Evolutionary conservation across 1,140 invertebrate species (phyloP), one percentile per base, ranked within the genome.

Genomic region (Zelostemma sp.): DNA sequence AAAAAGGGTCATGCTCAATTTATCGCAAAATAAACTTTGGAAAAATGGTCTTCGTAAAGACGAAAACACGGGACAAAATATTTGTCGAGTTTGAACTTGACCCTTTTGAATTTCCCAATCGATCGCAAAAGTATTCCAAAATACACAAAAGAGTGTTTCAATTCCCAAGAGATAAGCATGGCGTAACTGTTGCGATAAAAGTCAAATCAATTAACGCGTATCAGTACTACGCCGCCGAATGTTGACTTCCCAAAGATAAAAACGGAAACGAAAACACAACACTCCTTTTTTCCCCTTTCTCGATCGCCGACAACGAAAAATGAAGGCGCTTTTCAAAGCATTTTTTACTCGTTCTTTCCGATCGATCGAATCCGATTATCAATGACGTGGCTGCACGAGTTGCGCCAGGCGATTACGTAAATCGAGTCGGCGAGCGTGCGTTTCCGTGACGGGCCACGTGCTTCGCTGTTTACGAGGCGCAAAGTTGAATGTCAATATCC

Each of bases 401-500:
- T 41, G 61, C 40, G 21, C 19, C 18, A 33, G 19, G 12, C 8
- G 6, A 28, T 74, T 76, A 62, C 66, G 56, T 72, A 76, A 76
- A 18, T n/a, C 31, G 18, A 14, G 40, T 49, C 54, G 66, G 57
- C 60, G 53, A 64, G 70, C 68, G 57, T 67, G 66, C 68, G 61
- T 72, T 72, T 73, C 53, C 63, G 38, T 40, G 53, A 58, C 54
- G 28, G 64, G 62, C 64, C 72, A 76, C 72, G 75, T 72, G 73
- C 69, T 59, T 18, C 8, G 60, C 25, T 66, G 57, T 49, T 47
- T 54, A 35, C 55, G 28, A 31, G 9, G 17, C 49, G 14, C 8
- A 16, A 51, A 50, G 66, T 69, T 73, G 74, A 77, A 74, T 76
- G 74, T 74, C 73, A 77, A 59, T 71, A 77, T 58, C 55, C 45